Conservation (phyloP, 2,888 invertebrate genomes). For the Drosophila nigricruria region DNA sequence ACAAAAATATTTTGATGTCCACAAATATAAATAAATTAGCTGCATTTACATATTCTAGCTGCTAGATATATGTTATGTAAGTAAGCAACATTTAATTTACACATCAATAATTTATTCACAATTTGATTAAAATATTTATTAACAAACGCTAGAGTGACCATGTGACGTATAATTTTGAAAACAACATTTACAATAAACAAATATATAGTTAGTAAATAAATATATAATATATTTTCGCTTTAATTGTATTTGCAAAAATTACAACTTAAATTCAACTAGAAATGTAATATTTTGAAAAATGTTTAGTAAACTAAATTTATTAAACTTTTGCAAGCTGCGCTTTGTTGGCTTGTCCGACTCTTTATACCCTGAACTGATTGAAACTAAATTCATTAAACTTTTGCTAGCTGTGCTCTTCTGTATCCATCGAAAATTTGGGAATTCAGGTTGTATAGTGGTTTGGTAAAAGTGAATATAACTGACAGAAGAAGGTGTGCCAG, state of each 20-base stretch:
- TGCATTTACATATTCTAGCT: background rate
- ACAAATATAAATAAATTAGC: background rate
- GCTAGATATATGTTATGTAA: background rate
- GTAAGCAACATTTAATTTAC: no score
- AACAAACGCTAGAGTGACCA: no score
- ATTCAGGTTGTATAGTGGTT: no score
- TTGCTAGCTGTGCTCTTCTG: background rate
- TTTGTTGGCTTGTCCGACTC: background rate
- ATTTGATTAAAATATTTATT: background rate
- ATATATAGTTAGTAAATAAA: background rate
- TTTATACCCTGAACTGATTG: background rate
- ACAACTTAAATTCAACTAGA: background rate
- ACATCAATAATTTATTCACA: background rate
- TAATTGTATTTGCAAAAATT: background rate
- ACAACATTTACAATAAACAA: no score
- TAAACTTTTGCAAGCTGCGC: background rate
- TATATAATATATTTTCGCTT: background rate
- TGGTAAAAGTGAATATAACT: no score
- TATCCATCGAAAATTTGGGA: background rate
- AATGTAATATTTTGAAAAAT: background rate
- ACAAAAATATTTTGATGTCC: no score
- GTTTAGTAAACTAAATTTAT: constrained; percentile 2
- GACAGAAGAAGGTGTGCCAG: background rate
- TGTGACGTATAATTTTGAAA: no score
- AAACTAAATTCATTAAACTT: background rate